These are phyloP conservation scores for Campylomormyrus numenius DNA, from an alignment of 2,113 vertebrate species.

Conservation along the genomic window DNA sequence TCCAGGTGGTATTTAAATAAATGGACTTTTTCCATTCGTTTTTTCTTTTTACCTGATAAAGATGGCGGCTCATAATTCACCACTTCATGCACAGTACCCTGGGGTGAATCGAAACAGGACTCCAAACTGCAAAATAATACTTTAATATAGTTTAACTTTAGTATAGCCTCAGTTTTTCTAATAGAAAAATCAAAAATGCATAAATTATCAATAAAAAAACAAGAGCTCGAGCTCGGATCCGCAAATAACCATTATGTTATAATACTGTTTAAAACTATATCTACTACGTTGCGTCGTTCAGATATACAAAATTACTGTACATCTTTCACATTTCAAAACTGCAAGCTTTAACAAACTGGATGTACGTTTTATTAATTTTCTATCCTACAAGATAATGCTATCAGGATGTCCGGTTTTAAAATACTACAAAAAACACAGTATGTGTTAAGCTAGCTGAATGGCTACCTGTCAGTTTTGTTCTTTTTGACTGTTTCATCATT, in stretches of 20 bases:
- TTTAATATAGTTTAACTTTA: background rate
- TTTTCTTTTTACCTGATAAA: conserved; percentile 45
- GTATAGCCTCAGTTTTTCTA: background rate
- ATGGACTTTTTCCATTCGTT: background rate
- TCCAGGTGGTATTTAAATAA: background rate
- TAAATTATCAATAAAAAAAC: background rate
- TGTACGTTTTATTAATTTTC: background rate
- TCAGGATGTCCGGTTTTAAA: background rate
- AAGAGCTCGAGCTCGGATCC: background rate
- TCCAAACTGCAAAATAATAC: conserved; percentile 39
- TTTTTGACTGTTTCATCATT: background rate
- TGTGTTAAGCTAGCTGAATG: background rate
- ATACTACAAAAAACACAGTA: background rate
- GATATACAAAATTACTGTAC: background rate
- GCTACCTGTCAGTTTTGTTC: conserved; percentile 14
- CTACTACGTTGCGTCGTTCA: background rate
- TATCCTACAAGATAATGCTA: background rate
- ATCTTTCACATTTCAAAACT: background rate
- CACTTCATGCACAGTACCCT: conserved; percentile 44
- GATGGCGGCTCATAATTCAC: conserved; percentile 34
- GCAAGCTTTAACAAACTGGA: background rate
- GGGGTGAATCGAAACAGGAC: conserved; percentile 51
- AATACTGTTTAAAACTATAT: background rate
- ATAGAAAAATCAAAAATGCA: background rate
- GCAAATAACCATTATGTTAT: background rate